Conservation (phyloP, 2,888 invertebrate genomes). For the Cordilura impudica region DNA sequence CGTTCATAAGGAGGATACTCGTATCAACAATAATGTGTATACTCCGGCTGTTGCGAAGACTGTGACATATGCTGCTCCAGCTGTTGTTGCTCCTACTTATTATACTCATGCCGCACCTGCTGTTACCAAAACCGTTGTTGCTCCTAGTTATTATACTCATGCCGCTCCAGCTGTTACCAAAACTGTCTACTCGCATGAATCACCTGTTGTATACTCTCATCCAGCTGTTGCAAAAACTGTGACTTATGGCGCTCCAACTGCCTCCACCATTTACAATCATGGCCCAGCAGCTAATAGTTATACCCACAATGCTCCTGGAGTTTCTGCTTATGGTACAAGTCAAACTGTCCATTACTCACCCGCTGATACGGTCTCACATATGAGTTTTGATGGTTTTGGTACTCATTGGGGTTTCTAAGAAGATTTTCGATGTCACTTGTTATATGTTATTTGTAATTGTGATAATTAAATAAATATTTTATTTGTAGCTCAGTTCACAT, state of each 20-base stretch:
- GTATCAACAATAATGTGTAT: conserved; percentile 79
- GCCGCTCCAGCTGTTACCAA: conserved; percentile 63
- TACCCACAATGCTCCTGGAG: conserved; percentile 57
- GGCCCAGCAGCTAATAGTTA: conserved; percentile 64
- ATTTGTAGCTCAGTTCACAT: too few relatives aligned
- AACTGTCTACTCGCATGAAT: conserved; percentile 55
- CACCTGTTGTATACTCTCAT: conserved; percentile 48
- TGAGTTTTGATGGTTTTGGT: conserved; percentile 82
- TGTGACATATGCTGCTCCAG: conserved; percentile 64
- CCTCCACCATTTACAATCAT: conserved; percentile 51
- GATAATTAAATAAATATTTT: background rate
- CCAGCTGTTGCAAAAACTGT: conserved; percentile 66
- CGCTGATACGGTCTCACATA: conserved; percentile 81
- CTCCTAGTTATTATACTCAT: conserved; percentile 68
- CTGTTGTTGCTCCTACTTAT: conserved; percentile 71
- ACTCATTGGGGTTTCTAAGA: conserved; percentile 83
- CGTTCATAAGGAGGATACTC: conserved; percentile 80
- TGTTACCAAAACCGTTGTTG: conserved; percentile 68
- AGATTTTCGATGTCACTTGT: background rate
- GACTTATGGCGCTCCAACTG: conserved; percentile 66
- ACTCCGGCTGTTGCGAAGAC: conserved; percentile 66
- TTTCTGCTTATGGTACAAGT: conserved; percentile 57
- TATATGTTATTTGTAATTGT: background rate
- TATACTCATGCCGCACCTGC: conserved; percentile 63
- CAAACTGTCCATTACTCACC: conserved; percentile 77